phyloP scores from a whole-genome alignment of 2,888 invertebrate genomes.

The Conchocele bisecta region DNA sequence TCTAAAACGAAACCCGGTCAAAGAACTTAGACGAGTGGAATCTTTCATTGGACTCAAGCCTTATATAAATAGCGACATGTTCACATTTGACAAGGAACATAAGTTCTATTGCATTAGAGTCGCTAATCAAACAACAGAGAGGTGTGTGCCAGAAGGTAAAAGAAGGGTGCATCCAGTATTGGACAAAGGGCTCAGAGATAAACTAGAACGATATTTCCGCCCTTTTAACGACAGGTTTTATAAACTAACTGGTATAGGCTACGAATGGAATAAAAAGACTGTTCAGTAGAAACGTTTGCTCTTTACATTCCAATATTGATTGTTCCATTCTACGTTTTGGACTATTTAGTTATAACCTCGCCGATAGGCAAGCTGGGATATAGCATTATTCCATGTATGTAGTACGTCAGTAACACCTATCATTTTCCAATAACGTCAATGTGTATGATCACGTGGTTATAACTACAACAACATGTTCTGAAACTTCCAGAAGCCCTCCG shows the following conservation, averaged over 20 bases:
- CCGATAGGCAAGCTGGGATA: too few relatives aligned
- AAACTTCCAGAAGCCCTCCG: too few relatives aligned
- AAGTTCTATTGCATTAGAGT: background rate
- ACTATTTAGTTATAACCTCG: too few relatives aligned
- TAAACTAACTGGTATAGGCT: too few relatives aligned
- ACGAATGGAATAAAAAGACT: background rate
- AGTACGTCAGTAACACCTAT: too few relatives aligned
- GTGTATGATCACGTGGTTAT: too few relatives aligned
- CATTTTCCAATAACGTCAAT: too few relatives aligned
- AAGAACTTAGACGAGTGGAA: background rate
- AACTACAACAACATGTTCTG: too few relatives aligned
- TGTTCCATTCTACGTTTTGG: too few relatives aligned
- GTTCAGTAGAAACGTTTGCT: too few relatives aligned
- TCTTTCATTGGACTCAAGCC: background rate
- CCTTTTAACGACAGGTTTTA: background rate
- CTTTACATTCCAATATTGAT: too few relatives aligned
- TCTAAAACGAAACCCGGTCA: background rate
- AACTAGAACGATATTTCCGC: background rate
- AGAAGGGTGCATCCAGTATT: background rate
- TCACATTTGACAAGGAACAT: background rate
- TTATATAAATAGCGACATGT: background rate
- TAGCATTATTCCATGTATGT: too few relatives aligned
- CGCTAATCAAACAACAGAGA: background rate
- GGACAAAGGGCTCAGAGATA: background rate
- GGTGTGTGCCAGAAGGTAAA: background rate